Conservation (phyloP, 92 coral and sea anemone genomes). For the Palythoa grandis region DNA sequence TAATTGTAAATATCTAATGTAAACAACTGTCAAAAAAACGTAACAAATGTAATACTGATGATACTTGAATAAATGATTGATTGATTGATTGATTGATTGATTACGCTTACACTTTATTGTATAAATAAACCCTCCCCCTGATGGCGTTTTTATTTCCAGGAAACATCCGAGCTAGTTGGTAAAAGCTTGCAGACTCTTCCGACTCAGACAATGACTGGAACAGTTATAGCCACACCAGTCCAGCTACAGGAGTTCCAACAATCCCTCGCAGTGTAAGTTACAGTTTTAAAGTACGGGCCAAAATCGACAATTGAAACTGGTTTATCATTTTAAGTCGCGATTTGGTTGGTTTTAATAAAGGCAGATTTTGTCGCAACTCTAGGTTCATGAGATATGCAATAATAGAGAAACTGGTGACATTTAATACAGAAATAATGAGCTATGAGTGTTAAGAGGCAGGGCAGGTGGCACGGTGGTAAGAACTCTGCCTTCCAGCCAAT, state of each 20-base stretch:
- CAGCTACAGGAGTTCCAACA: slow-evolving; percentile 93
- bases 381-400: too few species aligned
- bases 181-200: slow-evolving; percentile 78
- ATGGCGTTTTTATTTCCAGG: slow-evolving; percentile 55
- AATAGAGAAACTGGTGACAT: too few species aligned
- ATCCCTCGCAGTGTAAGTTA: slow-evolving; percentile 71
- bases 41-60: too few species aligned
- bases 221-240: slow-evolving; percentile 82
- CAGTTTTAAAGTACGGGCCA: neutral
- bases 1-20: too few species aligned
- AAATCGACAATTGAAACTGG: neutral
- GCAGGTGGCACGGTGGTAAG: too few species aligned
- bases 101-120: neutral
- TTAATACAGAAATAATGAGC: too few species aligned
- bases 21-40: too few species aligned
- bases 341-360: neutral
- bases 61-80: too few species aligned
- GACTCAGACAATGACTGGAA: slow-evolving; percentile 87
- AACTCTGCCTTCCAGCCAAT: too few species aligned
- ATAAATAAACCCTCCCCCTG: neutral
- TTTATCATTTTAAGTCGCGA: neutral
- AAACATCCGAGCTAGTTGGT: slow-evolving; percentile 79
- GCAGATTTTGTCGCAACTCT: neutral
- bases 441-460: too few species aligned
- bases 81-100: too few species aligned